A percentile compares a stretch with the other conserved stretches of the same genome.
Evolutionary conservation across 1,140 invertebrate species (phyloP).

Genomic region (Arion vulgaris): DNA sequence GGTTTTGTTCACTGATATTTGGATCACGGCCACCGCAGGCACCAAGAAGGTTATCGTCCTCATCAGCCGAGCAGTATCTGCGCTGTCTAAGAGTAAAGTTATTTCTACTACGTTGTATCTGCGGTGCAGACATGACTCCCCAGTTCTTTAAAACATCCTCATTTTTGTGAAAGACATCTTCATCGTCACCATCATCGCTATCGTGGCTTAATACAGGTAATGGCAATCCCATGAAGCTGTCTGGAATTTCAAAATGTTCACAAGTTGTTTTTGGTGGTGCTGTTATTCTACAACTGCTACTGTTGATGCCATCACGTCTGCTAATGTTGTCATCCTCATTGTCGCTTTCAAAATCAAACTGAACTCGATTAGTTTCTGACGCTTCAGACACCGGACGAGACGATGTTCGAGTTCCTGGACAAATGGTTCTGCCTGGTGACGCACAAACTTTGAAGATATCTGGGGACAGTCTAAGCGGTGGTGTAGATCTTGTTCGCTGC

Average conservation of each 20-base stretch:
- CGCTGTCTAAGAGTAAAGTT: neutral
- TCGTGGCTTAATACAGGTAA: neutral
- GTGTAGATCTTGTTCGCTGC: neutral
- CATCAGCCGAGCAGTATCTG: neutral
- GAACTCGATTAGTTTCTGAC: neutral
- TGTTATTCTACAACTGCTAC: no score
- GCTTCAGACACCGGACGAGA: neutral
- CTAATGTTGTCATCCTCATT: neutral
- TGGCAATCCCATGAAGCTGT: no score
- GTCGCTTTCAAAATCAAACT: neutral
- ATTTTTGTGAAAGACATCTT: neutral
- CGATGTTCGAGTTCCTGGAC: neutral
- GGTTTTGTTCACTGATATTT: no score
- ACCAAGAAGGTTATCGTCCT: neutral
- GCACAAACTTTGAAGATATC: neutral
- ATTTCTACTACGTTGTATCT: neutral
- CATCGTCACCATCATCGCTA: neutral
- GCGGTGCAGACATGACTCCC: neutral
- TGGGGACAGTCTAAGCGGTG: neutral
- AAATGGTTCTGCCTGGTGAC: neutral
- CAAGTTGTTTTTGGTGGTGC: neutral
- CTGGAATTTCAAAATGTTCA: neutral
- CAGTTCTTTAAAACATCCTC: no score
- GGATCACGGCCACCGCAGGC: slow-evolving; percentile 3
- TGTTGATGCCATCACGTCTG: no score